phyloP scores from a whole-genome alignment of 2,113 vertebrate species.

The Prolemur simus region DNA sequence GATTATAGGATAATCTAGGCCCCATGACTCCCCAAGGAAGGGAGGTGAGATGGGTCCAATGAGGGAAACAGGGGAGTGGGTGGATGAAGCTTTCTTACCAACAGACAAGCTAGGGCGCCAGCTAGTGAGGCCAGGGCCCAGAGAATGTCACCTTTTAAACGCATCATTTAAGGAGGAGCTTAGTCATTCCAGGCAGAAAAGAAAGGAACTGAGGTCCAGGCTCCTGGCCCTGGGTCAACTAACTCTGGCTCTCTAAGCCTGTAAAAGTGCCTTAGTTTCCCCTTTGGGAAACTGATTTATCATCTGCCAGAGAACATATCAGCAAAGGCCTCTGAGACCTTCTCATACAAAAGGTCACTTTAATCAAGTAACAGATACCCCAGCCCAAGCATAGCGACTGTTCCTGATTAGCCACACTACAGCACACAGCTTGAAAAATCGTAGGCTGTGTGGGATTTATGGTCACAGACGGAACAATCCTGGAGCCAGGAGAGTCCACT shows the following conservation, averaged over 20 bases:
- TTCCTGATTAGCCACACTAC: slow-evolving; percentile 55
- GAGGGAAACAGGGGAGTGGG: not conserved
- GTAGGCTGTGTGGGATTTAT: slow-evolving; percentile 45
- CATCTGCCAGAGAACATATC: slow-evolving; percentile 27
- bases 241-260: not conserved
- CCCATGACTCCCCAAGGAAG: slow-evolving; percentile 57
- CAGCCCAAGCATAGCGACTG: slow-evolving; percentile 3
- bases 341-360: slow-evolving; percentile 53
- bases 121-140: not conserved
- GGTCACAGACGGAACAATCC: slow-evolving; percentile 48
- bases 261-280: slow-evolving; percentile 57
- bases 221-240: not conserved
- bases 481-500: slow-evolving; percentile 41
- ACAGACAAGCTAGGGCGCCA: not conserved
- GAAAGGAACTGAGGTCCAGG: slow-evolving; percentile 8
- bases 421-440: slow-evolving; percentile 6
- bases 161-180: not conserved
- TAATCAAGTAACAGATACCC: slow-evolving; percentile 53
- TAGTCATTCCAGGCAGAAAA: slow-evolving; percentile 24
- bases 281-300: slow-evolving; percentile 58
- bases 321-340: slow-evolving; percentile 44
- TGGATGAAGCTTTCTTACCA: not conserved
- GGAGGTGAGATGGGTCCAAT: slow-evolving; percentile 34
- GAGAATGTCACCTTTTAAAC: not conserved
- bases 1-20: slow-evolving; percentile 74